phyloP scores from a whole-genome alignment of 2,888 invertebrate genomes.

The Pseudolycoriella hygida region DNA sequence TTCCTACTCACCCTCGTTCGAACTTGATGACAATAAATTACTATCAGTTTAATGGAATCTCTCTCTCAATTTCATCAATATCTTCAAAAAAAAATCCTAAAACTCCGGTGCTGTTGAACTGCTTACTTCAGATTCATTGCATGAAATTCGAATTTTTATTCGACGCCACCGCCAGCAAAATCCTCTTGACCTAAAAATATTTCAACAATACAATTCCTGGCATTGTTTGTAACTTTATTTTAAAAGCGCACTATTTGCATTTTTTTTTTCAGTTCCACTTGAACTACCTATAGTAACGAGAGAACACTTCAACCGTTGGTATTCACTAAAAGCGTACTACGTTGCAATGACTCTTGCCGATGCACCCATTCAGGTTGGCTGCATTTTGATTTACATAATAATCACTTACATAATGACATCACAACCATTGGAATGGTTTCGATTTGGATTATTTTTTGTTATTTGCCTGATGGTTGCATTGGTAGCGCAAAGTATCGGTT shows the following conservation, averaged over 20 bases:
- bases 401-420: conserved; percentile 75
- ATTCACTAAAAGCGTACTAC: conserved; percentile 68
- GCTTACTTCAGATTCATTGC: too few species aligned
- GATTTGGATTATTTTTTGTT: conserved; percentile 53
- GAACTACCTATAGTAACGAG: conserved; percentile 63
- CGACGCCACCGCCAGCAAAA: too few species aligned
- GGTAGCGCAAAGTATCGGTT: conserved; percentile 71
- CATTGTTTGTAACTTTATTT: too few species aligned
- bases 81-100: too few species aligned
- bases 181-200: too few species aligned
- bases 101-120: too few species aligned
- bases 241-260: background rate
- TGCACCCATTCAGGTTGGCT: conserved; percentile 61
- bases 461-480: conserved; percentile 62
- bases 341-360: conserved; percentile 61
- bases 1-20: too few species aligned
- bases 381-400: conserved; percentile 54
- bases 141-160: too few species aligned
- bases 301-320: conserved; percentile 84
- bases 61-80: too few species aligned
- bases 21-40: too few species aligned
- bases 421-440: conserved; percentile 57
- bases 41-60: too few species aligned
- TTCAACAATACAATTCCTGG: too few species aligned
- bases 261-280: conserved; percentile 47